Percentiles rank a stretch among this genome's conserved stretches.
Evolutionary conservation across 2,888 invertebrate genomes (phyloP).

Genomic region (Acanthopleura granulata): DNA sequence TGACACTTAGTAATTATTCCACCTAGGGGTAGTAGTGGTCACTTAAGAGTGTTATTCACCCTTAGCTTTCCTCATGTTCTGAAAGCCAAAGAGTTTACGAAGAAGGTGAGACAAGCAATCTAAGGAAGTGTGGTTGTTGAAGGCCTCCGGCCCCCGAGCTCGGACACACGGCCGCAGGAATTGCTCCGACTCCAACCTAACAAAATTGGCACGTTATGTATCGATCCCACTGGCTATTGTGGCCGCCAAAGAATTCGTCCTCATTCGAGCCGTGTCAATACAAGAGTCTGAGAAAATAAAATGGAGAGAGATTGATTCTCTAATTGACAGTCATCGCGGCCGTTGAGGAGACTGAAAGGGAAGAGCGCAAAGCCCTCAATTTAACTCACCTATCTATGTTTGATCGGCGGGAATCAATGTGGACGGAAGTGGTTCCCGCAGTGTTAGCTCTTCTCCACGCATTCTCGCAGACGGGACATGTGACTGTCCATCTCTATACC

Average conservation of each 20-base stretch:
- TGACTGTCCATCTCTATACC: neutral
- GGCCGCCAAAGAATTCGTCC: neutral
- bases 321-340: neutral
- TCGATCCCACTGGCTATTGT: neutral
- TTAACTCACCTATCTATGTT: constrained; percentile 17
- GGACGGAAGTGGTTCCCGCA: neutral
- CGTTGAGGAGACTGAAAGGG: neutral
- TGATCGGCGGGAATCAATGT: constrained; percentile 8
- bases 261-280: constrained; percentile 9
- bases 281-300: constrained; percentile 15
- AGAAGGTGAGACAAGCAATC: too few species aligned
- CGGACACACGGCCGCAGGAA: neutral
- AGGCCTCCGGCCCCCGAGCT: too few species aligned
- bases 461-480: neutral
- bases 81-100: too few species aligned
- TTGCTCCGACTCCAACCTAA: neutral
- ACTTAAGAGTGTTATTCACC: too few species aligned
- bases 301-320: constrained; percentile 10
- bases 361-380: neutral
- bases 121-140: too few species aligned
- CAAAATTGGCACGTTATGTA: neutral
- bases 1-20: too few species aligned
- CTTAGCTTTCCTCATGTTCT: too few species aligned
- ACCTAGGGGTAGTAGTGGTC: too few species aligned
- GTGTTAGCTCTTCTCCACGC: neutral